Base-by-base conservation (phyloP, 2,797 vertebrate genomes). In the Eupleurogrammus muticus region DNA sequence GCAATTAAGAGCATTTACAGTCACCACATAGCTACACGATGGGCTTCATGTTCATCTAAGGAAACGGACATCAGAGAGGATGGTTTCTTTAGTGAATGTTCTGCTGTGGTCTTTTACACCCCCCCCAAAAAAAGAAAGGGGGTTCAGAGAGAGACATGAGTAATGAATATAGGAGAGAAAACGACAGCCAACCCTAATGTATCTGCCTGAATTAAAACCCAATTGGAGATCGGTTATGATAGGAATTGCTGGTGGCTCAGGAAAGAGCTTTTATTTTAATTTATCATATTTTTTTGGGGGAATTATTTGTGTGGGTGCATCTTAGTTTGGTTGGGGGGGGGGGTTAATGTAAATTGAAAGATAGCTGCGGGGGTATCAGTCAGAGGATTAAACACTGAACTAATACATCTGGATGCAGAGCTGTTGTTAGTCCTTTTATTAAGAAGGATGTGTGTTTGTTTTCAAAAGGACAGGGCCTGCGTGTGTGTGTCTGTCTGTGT, bases 161-260 rank as follows among this genome's bases (percentile, higher is more conserved):
- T 46, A 52, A 46, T 74, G 70, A 78, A 83, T 52, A 40, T 36
- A 51, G 48, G 23, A 32, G 51, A 79, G 40, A 44, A 21, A 38
- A 53, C 66, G 51, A 75, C 67, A 68, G 67, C 60, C 34, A 92
- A 69, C 90, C 65, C 38, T 89, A 90, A 92, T 90, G 77, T 87
- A 89, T 89, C 89, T 87, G 80, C 76, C 62, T 60, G 77, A 87
- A 90, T 89, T 90, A 85, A 91, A 90, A 64, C 82, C 78, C 77
- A 81, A 68, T 85, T 82, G 83, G 73, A 56, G 12, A 70, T 58
- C 75, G 74, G 81, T 84, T 82, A 57, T 83, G 84, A n/a, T n/a
- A n/a, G 81, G 87, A 88, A 90, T 84, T 79, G 72, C 59, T 81
- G 64, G 79, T 81, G 64, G 79, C 70, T 86, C 61, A 62, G 38